These are phyloP conservation scores for Tethya wilhelma DNA, from an alignment of 37 sponge, comb jelly and placozoan species.

Conservation along the genomic window DNA sequence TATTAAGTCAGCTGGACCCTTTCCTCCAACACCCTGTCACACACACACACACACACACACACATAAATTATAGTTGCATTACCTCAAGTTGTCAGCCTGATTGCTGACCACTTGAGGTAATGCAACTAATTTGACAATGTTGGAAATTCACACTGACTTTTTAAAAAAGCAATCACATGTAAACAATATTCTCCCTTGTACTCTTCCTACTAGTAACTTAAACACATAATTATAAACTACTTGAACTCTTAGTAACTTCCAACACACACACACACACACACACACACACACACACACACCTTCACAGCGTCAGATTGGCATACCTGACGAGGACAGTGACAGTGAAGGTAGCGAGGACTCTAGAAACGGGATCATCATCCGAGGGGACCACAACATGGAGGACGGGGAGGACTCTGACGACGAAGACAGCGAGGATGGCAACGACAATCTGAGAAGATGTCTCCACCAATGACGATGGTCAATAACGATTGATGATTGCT, in stretches of 20 bases:
- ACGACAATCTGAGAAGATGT: not conserved
- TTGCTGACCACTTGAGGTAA: no score
- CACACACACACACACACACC: not conserved
- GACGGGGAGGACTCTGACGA: constrained; percentile 5
- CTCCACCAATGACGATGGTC: not conserved
- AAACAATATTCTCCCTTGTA: no score
- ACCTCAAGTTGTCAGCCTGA: no score
- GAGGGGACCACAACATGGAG: constrained; percentile 12
- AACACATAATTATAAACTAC: no score
- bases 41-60: not conserved
- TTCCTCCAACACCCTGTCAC: not conserved
- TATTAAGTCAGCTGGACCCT: not conserved
- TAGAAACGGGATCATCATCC: not conserved
- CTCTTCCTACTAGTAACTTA: no score
- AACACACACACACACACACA: not conserved
- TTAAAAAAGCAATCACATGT: no score
- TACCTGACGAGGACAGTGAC: constrained; percentile 11
- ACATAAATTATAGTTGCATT: no score
- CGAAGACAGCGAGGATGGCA: not conserved
- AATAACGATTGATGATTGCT: not conserved
- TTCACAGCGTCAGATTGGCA: constrained; percentile 18
- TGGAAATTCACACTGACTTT: no score
- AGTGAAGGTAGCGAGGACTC: not conserved
- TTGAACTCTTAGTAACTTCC: no score
- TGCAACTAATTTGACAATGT: no score